Percentiles rank a stretch among this genome's conserved stretches.
phyloP scores from a whole-genome alignment of 2,113 vertebrate species.

The Melanerpes aurifrons region DNA sequence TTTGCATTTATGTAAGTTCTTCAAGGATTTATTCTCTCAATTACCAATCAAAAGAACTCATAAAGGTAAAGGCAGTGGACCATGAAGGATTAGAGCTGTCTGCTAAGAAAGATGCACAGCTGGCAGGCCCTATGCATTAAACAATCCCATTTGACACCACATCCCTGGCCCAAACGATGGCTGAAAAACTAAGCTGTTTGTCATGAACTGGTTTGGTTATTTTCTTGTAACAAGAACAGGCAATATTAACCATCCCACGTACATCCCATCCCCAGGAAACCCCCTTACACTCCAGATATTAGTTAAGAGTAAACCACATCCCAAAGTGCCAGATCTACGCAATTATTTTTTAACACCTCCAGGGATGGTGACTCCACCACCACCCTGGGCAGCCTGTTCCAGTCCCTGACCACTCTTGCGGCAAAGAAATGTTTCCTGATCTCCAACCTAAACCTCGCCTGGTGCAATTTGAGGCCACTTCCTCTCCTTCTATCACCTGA shows the following conservation, averaged over 20 bases:
- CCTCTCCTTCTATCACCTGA: too few species aligned
- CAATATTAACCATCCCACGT: background rate
- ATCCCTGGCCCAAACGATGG: background rate
- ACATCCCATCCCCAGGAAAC: fast-evolving
- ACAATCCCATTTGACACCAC: background rate
- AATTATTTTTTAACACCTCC: too few species aligned
- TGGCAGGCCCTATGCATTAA: background rate
- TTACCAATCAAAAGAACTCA: conserved; percentile 74
- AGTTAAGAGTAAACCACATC: background rate
- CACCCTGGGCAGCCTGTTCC: too few species aligned
- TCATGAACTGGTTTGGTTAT: background rate
- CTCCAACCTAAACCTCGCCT: too few species aligned
- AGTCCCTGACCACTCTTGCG: too few species aligned
- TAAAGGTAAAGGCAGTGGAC: conserved; percentile 53
- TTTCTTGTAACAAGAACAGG: too few species aligned
- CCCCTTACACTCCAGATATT: background rate
- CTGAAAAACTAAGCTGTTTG: background rate
- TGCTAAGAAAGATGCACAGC: conserved; percentile 48
- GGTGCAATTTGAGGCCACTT: too few species aligned
- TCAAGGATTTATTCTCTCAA: conserved; percentile 75
- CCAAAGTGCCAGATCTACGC: too few species aligned
- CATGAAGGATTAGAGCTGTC: conserved; percentile 65
- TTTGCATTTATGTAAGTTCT: conserved; percentile 68
- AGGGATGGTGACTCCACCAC: too few species aligned
- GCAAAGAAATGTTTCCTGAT: too few species aligned